phyloP scores from a whole-genome alignment of 1,140 invertebrate genomes.

The Doryteuthis pealeii region DNA sequence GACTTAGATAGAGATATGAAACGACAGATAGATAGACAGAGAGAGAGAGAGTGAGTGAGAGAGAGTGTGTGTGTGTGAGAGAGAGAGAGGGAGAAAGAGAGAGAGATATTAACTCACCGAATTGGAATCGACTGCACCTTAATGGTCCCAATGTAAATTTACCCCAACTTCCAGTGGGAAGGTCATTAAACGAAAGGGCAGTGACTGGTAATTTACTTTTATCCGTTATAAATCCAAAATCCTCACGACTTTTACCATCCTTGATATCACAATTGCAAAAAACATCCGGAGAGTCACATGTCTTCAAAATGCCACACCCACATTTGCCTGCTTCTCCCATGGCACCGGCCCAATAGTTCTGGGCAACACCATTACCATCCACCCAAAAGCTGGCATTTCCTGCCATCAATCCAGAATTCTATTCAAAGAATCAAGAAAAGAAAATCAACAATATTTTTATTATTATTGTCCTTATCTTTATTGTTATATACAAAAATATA shows the following conservation, averaged over 20 bases:
- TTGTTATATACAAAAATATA: too few species aligned
- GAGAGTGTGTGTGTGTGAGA: too few species aligned
- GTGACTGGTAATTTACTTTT: not conserved
- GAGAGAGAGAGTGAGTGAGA: too few species aligned
- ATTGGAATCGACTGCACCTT: too few species aligned
- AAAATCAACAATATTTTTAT: too few species aligned
- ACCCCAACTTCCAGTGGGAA: too few species aligned
- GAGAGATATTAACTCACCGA: too few species aligned
- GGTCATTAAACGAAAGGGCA: not conserved
- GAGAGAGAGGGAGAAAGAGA: too few species aligned
- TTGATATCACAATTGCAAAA: not conserved
- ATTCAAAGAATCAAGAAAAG: not conserved
- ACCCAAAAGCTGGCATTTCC: not conserved
- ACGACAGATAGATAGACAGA: too few species aligned
- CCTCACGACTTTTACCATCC: not conserved
- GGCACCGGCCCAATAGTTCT: not conserved
- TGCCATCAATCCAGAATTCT: not conserved
- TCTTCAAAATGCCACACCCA: not conserved
- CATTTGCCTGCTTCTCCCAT: not conserved
- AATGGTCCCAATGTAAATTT: too few species aligned
- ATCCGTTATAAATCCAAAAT: not conserved
- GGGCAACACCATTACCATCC: not conserved
- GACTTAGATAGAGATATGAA: too few species aligned
- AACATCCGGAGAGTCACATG: not conserved
- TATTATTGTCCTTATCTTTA: too few species aligned